phyloP scores from a whole-genome alignment of 2,888 invertebrate species.

The Apotomis capreana region DNA sequence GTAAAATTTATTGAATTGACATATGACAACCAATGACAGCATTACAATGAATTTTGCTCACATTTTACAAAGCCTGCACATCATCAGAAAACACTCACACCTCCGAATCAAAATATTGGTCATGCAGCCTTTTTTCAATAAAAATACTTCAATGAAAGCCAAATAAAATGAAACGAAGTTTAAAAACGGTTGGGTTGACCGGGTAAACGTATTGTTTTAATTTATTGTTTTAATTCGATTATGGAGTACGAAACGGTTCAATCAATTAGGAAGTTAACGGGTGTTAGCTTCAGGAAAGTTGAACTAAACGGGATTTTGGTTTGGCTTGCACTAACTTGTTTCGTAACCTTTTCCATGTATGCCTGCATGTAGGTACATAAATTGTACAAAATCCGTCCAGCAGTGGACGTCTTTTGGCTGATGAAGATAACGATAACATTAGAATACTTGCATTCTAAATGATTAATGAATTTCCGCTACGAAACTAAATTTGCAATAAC shows the following conservation, averaged over 20 bases:
- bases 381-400: too few species aligned
- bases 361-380: not conserved
- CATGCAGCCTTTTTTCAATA: constrained; percentile 25
- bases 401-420: too few species aligned
- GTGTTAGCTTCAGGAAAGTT: not conserved
- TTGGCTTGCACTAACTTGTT: not conserved
- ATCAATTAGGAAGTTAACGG: not conserved
- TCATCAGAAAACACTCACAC: not conserved
- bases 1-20: too few species aligned
- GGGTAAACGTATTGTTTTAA: not conserved
- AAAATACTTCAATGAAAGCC: constrained; percentile 13
- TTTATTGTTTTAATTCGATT: not conserved
- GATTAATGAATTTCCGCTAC: too few species aligned
- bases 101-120: constrained; percentile 18
- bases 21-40: too few species aligned
- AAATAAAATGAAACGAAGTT: constrained; percentile 24
- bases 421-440: too few species aligned
- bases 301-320: not conserved
- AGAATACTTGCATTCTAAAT: too few species aligned
- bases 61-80: too few species aligned
- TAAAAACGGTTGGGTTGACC: constrained; percentile 10
- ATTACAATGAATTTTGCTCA: too few species aligned
- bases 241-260: not conserved
- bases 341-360: not conserved
- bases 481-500: too few species aligned